Evolutionary conservation across 2,797 vertebrate genomes (phyloP).

Genomic region (Hapalemur alaotrensis): DNA sequence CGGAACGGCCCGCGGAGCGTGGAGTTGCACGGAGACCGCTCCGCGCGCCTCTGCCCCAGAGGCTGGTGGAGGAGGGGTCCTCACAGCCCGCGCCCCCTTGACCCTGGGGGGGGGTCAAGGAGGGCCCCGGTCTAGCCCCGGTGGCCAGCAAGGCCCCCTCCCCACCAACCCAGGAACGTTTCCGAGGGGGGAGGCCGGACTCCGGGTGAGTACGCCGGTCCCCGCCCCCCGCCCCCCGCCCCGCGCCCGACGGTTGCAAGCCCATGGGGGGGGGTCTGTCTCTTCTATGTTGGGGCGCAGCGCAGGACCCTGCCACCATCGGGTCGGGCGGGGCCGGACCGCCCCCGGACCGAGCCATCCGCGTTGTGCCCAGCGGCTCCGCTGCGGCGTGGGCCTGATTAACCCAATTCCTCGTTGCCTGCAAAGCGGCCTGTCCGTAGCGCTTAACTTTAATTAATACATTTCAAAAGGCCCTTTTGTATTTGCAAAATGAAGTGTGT

Average conservation of each 20-base stretch:
- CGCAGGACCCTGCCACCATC: conserved; percentile 26
- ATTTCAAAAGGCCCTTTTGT: conserved; percentile 76
- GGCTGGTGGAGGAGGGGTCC: background rate
- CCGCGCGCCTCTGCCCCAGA: rapidly evolving
- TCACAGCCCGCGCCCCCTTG: background rate
- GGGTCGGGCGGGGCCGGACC: background rate
- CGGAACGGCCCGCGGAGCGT: rapidly evolving
- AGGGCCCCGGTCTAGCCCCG: background rate
- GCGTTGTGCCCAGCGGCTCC: conserved; percentile 84
- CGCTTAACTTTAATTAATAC: conserved; percentile 81
- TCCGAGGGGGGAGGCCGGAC: background rate
- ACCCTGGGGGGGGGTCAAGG: background rate
- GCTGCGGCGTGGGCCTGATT: conserved; percentile 88
- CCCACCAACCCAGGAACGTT: background rate
- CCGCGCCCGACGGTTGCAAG: rapidly evolving
- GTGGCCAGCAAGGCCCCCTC: background rate
- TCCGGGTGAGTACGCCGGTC: conserved; percentile 34
- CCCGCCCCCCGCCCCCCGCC: rapidly evolving
- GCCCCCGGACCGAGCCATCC: conserved; percentile 85
- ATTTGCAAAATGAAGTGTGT: conserved; percentile 77
- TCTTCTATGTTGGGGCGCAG: background rate
- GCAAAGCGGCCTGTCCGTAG: conserved; percentile 70
- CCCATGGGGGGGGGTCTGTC: too few species aligned
- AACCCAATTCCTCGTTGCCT: conserved; percentile 90
- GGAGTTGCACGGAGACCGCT: background rate